Conservation (phyloP, 1,140 invertebrate genomes). For the Cydia amplana region DNA sequence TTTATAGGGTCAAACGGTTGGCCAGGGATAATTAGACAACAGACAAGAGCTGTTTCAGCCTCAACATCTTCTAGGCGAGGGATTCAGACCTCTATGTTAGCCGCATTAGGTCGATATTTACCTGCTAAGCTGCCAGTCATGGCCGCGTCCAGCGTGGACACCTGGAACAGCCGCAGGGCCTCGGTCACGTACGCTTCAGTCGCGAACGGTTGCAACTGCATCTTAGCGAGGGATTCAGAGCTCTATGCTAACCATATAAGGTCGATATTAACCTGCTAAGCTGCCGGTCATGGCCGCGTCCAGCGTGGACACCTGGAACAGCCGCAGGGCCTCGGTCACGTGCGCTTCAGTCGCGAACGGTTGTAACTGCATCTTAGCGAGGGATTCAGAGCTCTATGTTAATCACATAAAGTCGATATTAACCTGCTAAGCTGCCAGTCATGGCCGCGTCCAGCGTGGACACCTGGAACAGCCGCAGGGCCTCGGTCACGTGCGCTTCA, state of each 20-base stretch:
- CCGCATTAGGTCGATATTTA: conserved; percentile 58
- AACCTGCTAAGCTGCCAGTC: conserved; percentile 93
- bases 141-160: conserved; percentile 98
- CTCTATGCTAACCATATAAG: background rate
- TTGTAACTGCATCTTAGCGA: conserved; percentile 89
- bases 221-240: no score
- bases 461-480: conserved; percentile 98
- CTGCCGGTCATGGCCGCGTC: conserved; percentile 96
- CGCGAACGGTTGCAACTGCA: no score
- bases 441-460: conserved; percentile 98
- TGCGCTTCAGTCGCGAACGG: conserved; percentile 95
- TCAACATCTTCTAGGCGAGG: conserved; percentile 98
- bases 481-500: conserved; percentile 83
- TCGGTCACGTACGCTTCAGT: conserved; percentile 81
- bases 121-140: conserved; percentile 94
- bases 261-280: conserved; percentile 85
- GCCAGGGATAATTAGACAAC: no score
- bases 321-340: conserved; percentile 97
- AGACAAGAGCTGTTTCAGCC: no score
- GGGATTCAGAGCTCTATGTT: no score
- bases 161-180: conserved; percentile 96
- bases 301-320: conserved; percentile 99
- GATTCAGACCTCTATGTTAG: conserved; percentile 85
- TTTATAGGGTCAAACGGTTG: no score
- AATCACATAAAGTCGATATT: conserved; percentile 21